Conservation (phyloP, 1,140 invertebrate species). For the Nasonia vitripennis region DNA sequence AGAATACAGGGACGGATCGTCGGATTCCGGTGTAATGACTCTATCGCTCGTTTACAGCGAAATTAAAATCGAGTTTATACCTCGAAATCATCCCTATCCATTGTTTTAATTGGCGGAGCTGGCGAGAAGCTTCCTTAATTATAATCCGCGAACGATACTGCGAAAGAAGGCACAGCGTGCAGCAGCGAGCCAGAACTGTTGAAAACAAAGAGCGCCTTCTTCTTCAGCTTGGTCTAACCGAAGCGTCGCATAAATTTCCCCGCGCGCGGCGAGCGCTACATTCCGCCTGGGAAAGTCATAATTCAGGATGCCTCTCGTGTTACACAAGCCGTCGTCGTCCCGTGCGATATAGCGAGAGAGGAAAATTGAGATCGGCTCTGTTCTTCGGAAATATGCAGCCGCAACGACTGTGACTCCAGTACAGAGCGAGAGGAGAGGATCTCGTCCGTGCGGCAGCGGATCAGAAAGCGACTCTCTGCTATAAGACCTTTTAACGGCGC, state of each 20-base stretch:
- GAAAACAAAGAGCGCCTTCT: conserved; percentile 36
- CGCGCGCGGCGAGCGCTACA: background rate
- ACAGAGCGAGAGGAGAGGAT: background rate
- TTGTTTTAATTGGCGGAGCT: too few relatives aligned
- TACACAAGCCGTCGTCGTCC: conserved; percentile 11
- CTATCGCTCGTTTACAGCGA: too few relatives aligned
- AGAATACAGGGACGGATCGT: too few relatives aligned
- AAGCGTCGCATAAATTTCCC: conserved; percentile 45
- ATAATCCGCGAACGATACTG: conserved; percentile 2
- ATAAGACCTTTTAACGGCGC: conserved; percentile 46
- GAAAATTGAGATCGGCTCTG: conserved; percentile 48
- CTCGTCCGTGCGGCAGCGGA: background rate
- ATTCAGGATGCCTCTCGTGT: conserved; percentile 43
- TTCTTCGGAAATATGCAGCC: conserved; percentile 23
- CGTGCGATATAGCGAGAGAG: background rate
- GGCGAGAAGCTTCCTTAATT: background rate
- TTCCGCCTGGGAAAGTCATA: conserved; percentile 50
- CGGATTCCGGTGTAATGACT: too few relatives aligned
- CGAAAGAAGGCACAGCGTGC: background rate
- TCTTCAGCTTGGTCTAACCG: background rate
- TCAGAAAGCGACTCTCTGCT: background rate
- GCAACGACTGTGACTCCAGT: background rate
- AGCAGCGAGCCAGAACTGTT: background rate
- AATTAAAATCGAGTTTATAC: too few relatives aligned
- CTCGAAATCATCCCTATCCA: too few relatives aligned